Base-by-base conservation (phyloP, 1,140 invertebrate genomes). In the Eurytemora carolleeae region DNA sequence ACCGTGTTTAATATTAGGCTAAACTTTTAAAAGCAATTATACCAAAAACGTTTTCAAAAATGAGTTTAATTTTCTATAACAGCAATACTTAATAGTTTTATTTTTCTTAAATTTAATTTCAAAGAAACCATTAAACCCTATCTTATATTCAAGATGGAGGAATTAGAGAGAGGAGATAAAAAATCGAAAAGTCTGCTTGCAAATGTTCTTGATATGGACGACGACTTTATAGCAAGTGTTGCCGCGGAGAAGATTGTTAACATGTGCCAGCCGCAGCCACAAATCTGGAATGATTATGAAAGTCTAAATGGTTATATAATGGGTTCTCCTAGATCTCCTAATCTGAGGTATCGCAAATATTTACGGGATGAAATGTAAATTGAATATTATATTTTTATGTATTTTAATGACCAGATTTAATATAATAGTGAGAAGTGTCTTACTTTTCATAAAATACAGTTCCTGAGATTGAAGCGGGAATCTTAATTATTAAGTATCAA, bases 141-240 rank as follows among this genome's bases (percentile, higher is more conserved):
- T 44, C 7, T 44, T n/a, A n/a, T n/a, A n/a, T n/a, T n/a, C n/a
- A n/a, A 44, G 53, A 87, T 89, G 83, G 82, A 86, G 66, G 87
- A 93, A 69, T 73, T 93, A 68, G 89, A 93, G 72, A 75, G 93
- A 60, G 87, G 88, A 72, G 89, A 94, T 70, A 78, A 87, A 54
- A 91, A 87, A 56, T 93, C 89, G 59, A 88, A 89, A 72, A 91
- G 87, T 67, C 77, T 96, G 66, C 74, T 96, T 67, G 90, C 91
- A 58, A 96, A 96, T 73, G 71, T 72, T 21, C 76, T 93, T 67
- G 89, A 95, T 73, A 90, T 94, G 68, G 89, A 96, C 71, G 90
- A 95, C 69, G 89, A 95, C 73, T 87, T 88, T 73, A 56, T 44
- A 44, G 7, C 31, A 44, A 44, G 31, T n/a, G 7, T 44, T n/a